Evolutionary conservation across 1,140 invertebrate genomes (phyloP).

Genomic region (Trachymyrmex cornetzi): DNA sequence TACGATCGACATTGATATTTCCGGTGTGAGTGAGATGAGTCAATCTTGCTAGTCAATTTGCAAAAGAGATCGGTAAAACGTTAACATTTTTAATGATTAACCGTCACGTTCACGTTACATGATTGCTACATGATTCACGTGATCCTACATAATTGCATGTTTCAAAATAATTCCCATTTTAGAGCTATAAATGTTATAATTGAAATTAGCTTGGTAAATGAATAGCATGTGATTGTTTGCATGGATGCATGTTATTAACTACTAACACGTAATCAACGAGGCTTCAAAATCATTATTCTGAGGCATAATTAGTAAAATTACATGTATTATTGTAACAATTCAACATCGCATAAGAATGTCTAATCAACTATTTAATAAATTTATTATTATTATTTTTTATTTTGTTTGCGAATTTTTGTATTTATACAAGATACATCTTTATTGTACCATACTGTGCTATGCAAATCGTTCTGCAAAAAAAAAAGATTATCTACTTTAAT

Average conservation of each 20-base stretch:
- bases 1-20: constrained; percentile 59
- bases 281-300: constrained; percentile 18
- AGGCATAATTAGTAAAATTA: constrained; percentile 5
- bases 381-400: neutral
- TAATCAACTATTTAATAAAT: neutral
- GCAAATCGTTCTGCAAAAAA: neutral
- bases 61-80: constrained; percentile 11
- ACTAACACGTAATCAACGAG: constrained; percentile 29
- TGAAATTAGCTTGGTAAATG: constrained; percentile 32
- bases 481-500: neutral
- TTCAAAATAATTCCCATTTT: constrained; percentile 12
- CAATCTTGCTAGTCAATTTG: neutral
- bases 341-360: neutral
- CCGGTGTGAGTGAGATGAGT: constrained; percentile 32
- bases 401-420: neutral
- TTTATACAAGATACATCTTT: neutral
- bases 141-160: constrained; percentile 27
- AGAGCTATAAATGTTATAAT: constrained; percentile 25
- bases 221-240: constrained; percentile 39
- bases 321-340: neutral
- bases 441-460: neutral
- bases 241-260: constrained; percentile 21
- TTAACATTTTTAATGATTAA: constrained; percentile 19
- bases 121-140: neutral
- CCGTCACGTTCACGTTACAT: neutral